phyloP scores from a whole-genome alignment of 2,888 invertebrate genomes.

The Syrphus vitripennis region DNA sequence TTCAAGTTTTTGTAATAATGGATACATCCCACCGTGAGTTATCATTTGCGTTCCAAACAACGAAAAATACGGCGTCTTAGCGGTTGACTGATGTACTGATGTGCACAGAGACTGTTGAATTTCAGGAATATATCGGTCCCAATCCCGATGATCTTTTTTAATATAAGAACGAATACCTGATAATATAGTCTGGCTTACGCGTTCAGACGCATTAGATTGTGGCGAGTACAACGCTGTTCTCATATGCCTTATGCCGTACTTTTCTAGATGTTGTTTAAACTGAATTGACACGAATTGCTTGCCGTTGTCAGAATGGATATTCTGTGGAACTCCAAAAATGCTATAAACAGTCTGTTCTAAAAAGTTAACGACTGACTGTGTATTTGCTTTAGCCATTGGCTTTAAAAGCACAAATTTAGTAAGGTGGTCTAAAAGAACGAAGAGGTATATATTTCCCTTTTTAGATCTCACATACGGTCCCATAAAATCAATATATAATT shows the following conservation, averaged over 20 bases:
- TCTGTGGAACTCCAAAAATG: not conserved
- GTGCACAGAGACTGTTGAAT: not conserved
- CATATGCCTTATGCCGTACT: slow-evolving; percentile 16
- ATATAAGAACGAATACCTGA: slow-evolving; percentile 72
- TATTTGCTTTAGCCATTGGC: slow-evolving; percentile 43
- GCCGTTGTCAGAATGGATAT: slow-evolving; percentile 72
- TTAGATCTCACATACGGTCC: slow-evolving; percentile 40
- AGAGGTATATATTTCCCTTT: slow-evolving; percentile 26
- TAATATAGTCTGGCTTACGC: no score
- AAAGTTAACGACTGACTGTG: not conserved
- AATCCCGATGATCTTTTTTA: slow-evolving; percentile 36
- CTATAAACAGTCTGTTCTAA: not conserved
- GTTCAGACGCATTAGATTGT: slow-evolving; percentile 76
- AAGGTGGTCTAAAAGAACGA: slow-evolving; percentile 60
- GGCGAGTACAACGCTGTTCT: slow-evolving; percentile 74
- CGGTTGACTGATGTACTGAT: not conserved
- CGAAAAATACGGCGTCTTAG: not conserved
- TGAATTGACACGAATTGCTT: not conserved
- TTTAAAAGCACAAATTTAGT: slow-evolving; percentile 40
- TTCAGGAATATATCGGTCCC: not conserved
- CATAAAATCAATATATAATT: slow-evolving; percentile 59
- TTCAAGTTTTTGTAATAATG: not conserved
- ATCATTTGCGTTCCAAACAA: not conserved
- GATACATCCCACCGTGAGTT: not conserved
- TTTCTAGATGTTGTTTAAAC: slow-evolving; percentile 2